Evolutionary conservation across 2,797 vertebrate genomes (phyloP), one percentile per base, ranked within the genome.

Genomic region (Manis javanica): DNA sequence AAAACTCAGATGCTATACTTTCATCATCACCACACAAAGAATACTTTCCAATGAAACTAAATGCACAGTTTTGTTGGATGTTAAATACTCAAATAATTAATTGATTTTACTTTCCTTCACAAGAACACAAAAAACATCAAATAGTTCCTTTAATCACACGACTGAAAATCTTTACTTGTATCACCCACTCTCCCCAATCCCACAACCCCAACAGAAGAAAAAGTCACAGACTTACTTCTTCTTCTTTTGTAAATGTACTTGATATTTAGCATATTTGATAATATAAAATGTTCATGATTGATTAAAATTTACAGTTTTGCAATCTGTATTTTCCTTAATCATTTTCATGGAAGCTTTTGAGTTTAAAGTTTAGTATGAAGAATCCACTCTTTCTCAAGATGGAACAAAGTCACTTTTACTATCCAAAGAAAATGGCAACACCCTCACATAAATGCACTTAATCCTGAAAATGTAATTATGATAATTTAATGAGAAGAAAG

Each of bases 401-500:
- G 1, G 5, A 79, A 82, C 42, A 55, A 91, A 96, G 81, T 90
- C 51, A 93, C 53, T 92, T 96, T 96, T 46, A 83, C 95, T 92
- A 51, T 86, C 59, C 96, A 87, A 94, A 95, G 87, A 89, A 96
- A 98, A 98, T 75, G 7, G 1, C 69, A 82, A 39, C 31, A 87
- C 68, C 15, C 31, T 82, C 74, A 96, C 61, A 91, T 75, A 98
- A 98, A 95, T 86, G 86, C 42, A 68, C 93, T 98, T 98, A 59
- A 95, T 98, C 86, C 89, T 91, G 31, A 92, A 97, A 98, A 92
- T 83, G 68, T 96, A 98, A 97, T 98, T 98, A 98, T 96, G 87
- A 87, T 39, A 96, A 34, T 2, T 93, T 97, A 98, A 98, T 96
- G 94, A 98, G 96, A 98, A 97, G 42, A 97, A 98, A 98, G 78